Evolutionary conservation across 2,797 vertebrate species (phyloP).

Genomic region (Orientallactaga sibirica): DNA sequence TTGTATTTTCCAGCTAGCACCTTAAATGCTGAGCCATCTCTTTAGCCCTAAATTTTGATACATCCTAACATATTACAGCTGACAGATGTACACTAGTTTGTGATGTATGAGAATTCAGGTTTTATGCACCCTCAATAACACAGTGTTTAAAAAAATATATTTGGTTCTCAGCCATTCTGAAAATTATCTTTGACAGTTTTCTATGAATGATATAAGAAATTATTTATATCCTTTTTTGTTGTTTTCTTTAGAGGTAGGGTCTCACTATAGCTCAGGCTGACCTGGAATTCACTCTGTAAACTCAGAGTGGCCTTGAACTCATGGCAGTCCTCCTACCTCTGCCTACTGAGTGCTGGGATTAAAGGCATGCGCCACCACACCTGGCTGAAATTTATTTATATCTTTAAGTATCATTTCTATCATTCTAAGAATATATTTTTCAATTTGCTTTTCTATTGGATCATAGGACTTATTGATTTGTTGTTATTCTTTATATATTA

Average conservation of each 20-base stretch:
- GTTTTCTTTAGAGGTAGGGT: no score
- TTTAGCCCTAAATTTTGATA: neutral
- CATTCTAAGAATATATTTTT: neutral
- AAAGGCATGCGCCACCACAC: no score
- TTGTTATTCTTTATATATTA: neutral
- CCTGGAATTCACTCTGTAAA: no score
- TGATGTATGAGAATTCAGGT: neutral
- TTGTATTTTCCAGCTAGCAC: no score
- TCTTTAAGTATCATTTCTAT: neutral
- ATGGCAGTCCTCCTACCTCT: no score
- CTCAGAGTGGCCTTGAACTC: no score
- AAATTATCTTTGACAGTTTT: neutral
- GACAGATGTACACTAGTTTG: neutral
- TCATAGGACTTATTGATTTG: neutral
- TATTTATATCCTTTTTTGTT: neutral
- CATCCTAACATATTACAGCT: neutral
- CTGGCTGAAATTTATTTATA: neutral
- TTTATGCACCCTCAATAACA: neutral
- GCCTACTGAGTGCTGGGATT: no score
- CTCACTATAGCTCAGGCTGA: no score
- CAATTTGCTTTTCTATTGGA: neutral
- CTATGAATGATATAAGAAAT: neutral
- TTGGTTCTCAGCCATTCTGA: neutral
- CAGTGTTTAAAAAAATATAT: neutral
- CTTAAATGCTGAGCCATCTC: no score